Conservation (phyloP, 2,888 invertebrate species). For the Xanthia icteritia region DNA sequence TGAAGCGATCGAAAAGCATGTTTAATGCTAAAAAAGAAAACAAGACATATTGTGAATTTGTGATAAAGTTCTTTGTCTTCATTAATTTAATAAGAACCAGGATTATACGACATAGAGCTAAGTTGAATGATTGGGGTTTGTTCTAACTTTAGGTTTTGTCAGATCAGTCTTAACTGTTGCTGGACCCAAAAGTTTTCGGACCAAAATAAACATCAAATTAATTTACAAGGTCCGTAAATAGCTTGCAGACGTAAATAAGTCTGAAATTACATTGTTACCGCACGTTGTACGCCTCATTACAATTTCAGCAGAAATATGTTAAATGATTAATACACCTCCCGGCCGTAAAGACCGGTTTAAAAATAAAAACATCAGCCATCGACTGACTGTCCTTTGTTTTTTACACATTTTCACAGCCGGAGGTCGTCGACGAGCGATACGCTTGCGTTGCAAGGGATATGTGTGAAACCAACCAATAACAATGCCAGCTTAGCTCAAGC, state of each 20-base stretch:
- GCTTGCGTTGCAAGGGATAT: no score
- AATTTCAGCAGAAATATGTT: neutral
- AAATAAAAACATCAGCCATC: neutral
- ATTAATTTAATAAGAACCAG: neutral
- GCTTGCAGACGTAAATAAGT: neutral
- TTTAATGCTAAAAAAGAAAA: no score
- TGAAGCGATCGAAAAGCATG: no score
- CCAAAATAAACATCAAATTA: conserved; percentile 12
- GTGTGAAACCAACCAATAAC: no score
- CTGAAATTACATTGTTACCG: neutral
- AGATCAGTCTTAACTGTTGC: neutral
- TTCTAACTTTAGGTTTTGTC: neutral
- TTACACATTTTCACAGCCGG: no score
- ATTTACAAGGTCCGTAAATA: neutral
- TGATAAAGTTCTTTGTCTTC: no score
- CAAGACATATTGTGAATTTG: no score
- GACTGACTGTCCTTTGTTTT: no score
- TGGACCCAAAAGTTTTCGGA: conserved; percentile 29
- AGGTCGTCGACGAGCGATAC: no score
- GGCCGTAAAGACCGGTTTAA: neutral
- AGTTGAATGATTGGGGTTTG: conserved; percentile 4
- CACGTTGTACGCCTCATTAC: neutral
- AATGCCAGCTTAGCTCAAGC: no score
- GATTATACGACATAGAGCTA: neutral
- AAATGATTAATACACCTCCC: neutral